These are phyloP conservation scores for Corythornis madagascariensis DNA, from an alignment of 2,113 vertebrate genomes.

Conservation along the genomic window DNA sequence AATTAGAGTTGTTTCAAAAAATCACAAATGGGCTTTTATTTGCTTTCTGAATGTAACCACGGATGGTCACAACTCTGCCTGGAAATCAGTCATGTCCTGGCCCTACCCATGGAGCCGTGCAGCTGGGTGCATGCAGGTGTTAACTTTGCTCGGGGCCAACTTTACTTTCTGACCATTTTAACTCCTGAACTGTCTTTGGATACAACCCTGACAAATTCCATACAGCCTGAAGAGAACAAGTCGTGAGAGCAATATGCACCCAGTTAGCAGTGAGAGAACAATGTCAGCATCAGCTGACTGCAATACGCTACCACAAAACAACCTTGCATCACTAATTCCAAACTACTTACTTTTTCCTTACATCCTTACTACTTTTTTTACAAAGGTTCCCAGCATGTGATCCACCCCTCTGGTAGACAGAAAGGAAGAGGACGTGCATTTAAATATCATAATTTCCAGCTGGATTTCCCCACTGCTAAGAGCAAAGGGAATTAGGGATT, in stretches of 20 bases:
- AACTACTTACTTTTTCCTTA: too few relatives aligned
- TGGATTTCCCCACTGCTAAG: conserved; percentile 1
- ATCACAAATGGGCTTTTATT: neutral
- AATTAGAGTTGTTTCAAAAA: neutral
- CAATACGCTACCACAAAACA: neutral
- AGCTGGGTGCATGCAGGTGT: accelerated
- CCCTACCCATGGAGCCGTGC: accelerated
- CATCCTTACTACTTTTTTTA: neutral
- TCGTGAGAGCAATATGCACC: neutral
- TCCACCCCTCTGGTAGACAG: neutral
- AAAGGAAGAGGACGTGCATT: neutral
- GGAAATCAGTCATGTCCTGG: accelerated
- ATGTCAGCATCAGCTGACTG: neutral
- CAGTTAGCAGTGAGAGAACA: neutral
- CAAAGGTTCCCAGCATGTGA: neutral
- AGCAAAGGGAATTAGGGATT: conserved; percentile 25
- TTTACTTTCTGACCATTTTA: neutral
- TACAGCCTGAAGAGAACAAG: neutral
- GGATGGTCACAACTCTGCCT: accelerated
- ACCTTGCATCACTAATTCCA: neutral
- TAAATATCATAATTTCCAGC: neutral
- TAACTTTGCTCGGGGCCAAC: neutral
- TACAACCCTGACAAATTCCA: neutral
- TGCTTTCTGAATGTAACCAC: neutral
- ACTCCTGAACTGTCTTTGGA: neutral